Percentiles rank a stretch among this genome's conserved stretches.
Conservation (phyloP, 2,113 vertebrate genomes). For the Columbina picui region DNA sequence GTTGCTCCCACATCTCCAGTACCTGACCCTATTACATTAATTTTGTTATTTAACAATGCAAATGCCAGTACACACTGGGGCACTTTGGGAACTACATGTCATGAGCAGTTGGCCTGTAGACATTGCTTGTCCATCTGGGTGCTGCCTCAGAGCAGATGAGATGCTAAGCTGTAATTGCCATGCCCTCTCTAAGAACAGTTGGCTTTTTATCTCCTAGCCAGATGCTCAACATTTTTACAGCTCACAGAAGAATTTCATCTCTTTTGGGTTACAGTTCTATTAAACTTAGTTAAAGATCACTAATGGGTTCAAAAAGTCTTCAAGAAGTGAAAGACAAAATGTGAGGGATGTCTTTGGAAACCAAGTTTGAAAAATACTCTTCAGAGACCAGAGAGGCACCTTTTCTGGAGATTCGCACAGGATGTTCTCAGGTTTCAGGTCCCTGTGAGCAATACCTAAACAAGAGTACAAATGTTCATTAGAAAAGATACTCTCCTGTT, state of each 20-base stretch:
- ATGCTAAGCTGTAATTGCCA: neutral
- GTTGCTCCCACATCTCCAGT: neutral
- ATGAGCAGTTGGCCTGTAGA: neutral
- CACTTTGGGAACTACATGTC: neutral
- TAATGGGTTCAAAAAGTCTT: neutral
- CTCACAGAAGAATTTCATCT: neutral
- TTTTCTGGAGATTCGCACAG: slow-evolving; percentile 91
- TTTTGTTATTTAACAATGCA: neutral
- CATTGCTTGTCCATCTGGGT: neutral
- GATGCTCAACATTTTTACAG: neutral
- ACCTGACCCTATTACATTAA: neutral
- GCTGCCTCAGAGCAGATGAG: neutral
- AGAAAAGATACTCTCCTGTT: neutral
- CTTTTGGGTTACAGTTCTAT: neutral
- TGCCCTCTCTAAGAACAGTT: neutral
- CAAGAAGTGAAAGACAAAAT: neutral
- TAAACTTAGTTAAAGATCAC: neutral
- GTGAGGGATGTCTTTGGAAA: neutral
- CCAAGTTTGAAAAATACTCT: neutral
- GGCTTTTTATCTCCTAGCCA: neutral
- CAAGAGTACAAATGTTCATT: slow-evolving; percentile 1
- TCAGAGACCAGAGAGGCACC: slow-evolving; percentile 68
- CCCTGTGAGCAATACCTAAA: slow-evolving; percentile 93
- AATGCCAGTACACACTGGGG: neutral
- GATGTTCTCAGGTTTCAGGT: slow-evolving; percentile 97